These are phyloP conservation scores for Parazoanthus darwini DNA, from an alignment of 92 coral and sea anemone species.

Conservation along the genomic window DNA sequence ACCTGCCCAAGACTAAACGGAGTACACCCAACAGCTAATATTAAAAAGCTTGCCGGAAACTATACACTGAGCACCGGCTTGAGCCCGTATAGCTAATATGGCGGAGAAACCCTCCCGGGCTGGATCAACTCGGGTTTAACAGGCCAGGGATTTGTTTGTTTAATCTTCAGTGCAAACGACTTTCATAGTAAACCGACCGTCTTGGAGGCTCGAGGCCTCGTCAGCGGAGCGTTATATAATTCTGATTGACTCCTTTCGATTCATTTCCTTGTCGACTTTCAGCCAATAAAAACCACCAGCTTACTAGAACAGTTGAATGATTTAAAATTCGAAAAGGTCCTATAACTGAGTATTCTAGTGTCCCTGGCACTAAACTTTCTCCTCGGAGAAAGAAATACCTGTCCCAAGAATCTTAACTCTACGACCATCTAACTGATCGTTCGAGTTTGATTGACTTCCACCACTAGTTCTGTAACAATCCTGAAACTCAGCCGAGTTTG, in stretches of 20 bases:
- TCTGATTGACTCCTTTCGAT: background rate
- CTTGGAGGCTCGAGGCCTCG: background rate
- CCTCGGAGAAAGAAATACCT: slow-evolving; percentile 23
- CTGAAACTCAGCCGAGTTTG: background rate
- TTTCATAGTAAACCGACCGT: background rate
- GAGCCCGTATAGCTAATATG: too few species aligned
- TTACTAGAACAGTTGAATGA: background rate
- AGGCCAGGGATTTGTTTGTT: background rate
- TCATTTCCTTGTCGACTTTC: background rate
- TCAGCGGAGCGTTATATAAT: too few species aligned
- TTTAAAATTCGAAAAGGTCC: background rate
- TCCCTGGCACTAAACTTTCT: slow-evolving; percentile 9
- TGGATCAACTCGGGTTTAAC: too few species aligned
- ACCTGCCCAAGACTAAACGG: too few species aligned
- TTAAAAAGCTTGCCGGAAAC: too few species aligned
- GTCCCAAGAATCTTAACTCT: slow-evolving; percentile 26
- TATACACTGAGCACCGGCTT: too few species aligned
- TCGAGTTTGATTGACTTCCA: background rate
- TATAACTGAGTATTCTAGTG: background rate
- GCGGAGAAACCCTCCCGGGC: too few species aligned
- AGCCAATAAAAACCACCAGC: background rate
- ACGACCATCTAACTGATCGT: background rate
- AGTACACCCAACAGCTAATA: too few species aligned
- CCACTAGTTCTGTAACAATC: slow-evolving; percentile 4
- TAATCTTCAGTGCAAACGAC: background rate